phyloP scores from a whole-genome alignment of 2,113 vertebrate species.

The Chrysochloris asiatica region DNA sequence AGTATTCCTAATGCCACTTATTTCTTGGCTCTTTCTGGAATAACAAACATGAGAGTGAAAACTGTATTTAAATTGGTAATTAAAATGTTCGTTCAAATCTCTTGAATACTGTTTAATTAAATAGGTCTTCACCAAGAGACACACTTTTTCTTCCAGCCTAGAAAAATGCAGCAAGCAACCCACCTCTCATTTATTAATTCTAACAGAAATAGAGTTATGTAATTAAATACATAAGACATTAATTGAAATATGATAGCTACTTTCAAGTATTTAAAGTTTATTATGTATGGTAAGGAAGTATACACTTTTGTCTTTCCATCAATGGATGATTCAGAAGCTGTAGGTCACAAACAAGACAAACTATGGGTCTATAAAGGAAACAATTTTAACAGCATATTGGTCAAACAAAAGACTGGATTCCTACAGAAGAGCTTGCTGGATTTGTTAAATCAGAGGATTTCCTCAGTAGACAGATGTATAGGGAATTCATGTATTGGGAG shows the following conservation, averaged over 20 bases:
- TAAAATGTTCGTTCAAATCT: not conserved
- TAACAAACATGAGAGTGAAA: not conserved
- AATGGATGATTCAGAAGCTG: not conserved
- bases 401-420: not conserved
- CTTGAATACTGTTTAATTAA: not conserved
- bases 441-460: conserved; percentile 6
- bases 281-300: not conserved
- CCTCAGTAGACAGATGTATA: not conserved
- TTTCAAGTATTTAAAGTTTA: conserved; percentile 11
- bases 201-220: not conserved
- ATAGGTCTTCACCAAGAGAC: not conserved
- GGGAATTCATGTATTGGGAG: not conserved
- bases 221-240: not conserved
- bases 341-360: not conserved
- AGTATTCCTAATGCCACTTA: not conserved
- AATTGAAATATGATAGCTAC: not conserved
- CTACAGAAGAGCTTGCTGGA: not conserved
- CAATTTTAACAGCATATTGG: not conserved
- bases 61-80: not conserved
- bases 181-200: not conserved
- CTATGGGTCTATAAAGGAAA: not conserved
- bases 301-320: not conserved
- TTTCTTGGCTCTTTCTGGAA: not conserved
- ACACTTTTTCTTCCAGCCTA: not conserved
- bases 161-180: not conserved